Conservation (phyloP, 2,797 vertebrate genomes). For the Furcifer pardalis region DNA sequence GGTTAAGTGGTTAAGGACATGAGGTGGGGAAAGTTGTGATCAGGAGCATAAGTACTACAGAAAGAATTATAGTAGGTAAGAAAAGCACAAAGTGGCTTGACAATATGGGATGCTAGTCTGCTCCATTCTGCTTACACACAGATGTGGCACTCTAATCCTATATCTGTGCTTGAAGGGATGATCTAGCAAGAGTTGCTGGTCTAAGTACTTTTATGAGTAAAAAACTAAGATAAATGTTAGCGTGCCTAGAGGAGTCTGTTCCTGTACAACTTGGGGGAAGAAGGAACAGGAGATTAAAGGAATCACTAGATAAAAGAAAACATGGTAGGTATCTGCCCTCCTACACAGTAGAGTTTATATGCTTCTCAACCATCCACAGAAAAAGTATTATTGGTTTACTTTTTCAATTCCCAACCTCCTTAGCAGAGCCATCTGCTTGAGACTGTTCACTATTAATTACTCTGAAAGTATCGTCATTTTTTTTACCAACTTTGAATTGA, state of each 20-base stretch:
- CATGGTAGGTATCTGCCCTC: neutral
- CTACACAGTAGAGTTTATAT: accelerated
- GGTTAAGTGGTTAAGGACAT: too few species aligned
- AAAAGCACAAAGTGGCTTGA: too few species aligned
- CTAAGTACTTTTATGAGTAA: conserved; percentile 9
- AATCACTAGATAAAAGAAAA: neutral
- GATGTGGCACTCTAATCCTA: too few species aligned
- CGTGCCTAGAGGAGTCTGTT: neutral
- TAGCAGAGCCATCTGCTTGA: conserved; percentile 7
- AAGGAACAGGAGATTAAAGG: neutral
- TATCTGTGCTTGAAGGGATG: neutral
- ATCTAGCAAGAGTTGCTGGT: conserved; percentile 20
- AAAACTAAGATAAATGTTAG: neutral
- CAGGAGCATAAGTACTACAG: too few species aligned
- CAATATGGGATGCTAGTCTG: too few species aligned
- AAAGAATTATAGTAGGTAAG: too few species aligned
- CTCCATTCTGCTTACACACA: too few species aligned
- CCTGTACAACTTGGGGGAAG: conserved; percentile 2
- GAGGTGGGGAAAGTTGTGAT: too few species aligned
- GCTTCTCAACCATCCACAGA: neutral
- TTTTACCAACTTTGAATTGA: neutral
- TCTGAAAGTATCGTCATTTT: neutral
- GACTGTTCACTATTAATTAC: conserved; percentile 8
- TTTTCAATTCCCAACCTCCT: neutral
- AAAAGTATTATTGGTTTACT: neutral